phyloP scores from a whole-genome alignment of 1,140 invertebrate species.

The Cydia pomonella region DNA sequence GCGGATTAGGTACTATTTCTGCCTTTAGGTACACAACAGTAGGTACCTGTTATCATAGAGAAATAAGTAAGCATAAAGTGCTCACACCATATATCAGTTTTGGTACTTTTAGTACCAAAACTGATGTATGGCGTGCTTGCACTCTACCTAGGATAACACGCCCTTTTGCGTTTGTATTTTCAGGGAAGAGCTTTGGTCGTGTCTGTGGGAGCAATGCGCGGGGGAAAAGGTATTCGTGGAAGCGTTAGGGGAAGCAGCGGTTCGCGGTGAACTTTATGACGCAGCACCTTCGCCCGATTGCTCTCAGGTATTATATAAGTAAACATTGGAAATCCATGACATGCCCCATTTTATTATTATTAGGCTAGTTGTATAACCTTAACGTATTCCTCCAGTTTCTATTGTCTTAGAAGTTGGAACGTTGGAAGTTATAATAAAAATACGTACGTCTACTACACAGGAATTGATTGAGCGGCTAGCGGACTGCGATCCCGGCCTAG shows the following conservation, averaged over 20 bases:
- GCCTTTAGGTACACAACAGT: no score
- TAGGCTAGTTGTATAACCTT: no score
- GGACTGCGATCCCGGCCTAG: constrained; percentile 63
- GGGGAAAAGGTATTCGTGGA: constrained; percentile 66
- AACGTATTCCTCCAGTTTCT: no score
- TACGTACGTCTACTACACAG: constrained; percentile 40
- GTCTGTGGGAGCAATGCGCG: constrained; percentile 68
- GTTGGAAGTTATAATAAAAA: background rate
- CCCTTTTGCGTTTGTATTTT: constrained; percentile 37
- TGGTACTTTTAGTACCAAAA: no score
- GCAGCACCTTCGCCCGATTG: constrained; percentile 63
- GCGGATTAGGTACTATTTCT: background rate
- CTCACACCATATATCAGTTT: no score
- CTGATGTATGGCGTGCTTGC: no score
- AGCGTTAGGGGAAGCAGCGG: constrained; percentile 66
- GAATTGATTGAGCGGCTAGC: constrained; percentile 63
- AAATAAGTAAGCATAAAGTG: no score
- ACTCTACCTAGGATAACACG: background rate
- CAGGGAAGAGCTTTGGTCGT: constrained; percentile 67
- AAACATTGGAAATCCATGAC: background rate
- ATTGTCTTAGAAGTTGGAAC: no score
- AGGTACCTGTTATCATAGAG: no score
- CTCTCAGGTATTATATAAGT: constrained; percentile 52
- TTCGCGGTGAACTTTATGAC: constrained; percentile 58
- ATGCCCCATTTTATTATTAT: no score